phyloP scores from a whole-genome alignment of 2,797 vertebrate species.

The Tympanoctomys barrerae region DNA sequence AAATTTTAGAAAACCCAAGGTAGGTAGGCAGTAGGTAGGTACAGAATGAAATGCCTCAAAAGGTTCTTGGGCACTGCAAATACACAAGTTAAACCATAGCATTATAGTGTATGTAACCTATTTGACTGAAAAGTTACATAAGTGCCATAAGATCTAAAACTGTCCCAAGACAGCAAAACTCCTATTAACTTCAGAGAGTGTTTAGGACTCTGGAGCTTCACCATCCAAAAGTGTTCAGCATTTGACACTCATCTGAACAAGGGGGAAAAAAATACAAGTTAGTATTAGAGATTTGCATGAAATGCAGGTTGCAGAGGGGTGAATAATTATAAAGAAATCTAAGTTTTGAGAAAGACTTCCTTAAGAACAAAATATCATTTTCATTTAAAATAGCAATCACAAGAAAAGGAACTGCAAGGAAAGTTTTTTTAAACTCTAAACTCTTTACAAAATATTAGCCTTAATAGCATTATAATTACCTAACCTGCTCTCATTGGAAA shows the following conservation, averaged over 20 bases:
- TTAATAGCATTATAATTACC: slow-evolving; percentile 74
- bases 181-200: slow-evolving; percentile 73
- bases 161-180: slow-evolving; percentile 72
- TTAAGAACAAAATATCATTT: slow-evolving; percentile 11
- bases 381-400: slow-evolving; percentile 51
- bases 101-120: slow-evolving; percentile 62
- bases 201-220: slow-evolving; percentile 73
- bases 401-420: slow-evolving; percentile 65
- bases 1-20: neutral
- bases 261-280: slow-evolving; percentile 66
- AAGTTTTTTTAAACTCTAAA: slow-evolving; percentile 42
- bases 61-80: slow-evolving; percentile 60
- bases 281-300: slow-evolving; percentile 65
- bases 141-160: slow-evolving; percentile 70
- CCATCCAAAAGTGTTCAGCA: slow-evolving; percentile 68
- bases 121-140: slow-evolving; percentile 34
- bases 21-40: neutral
- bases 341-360: slow-evolving; percentile 50
- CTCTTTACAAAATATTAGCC: slow-evolving; percentile 74
- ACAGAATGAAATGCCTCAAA: slow-evolving; percentile 41
- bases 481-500: slow-evolving; percentile 74
- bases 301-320: slow-evolving; percentile 13
- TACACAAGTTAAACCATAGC: slow-evolving; percentile 63
- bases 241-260: slow-evolving; percentile 76
- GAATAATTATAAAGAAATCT: slow-evolving; percentile 15